A percentile compares a stretch with the other conserved stretches of the same genome.
phyloP scores from a whole-genome alignment of 2,113 vertebrate genomes.

The Hyperoodon ampullatus region DNA sequence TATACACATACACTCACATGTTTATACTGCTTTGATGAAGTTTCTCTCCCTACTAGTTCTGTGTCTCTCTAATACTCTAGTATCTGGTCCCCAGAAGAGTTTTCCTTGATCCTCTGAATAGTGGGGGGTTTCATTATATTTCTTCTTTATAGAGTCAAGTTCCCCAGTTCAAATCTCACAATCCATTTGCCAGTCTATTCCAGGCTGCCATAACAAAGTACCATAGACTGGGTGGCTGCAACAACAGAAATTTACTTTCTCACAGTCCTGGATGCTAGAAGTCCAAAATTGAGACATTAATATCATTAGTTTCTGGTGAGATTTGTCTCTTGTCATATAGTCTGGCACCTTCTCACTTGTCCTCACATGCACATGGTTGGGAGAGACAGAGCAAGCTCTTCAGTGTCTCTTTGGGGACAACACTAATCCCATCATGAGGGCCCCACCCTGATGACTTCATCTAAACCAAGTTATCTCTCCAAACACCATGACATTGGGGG shows the following conservation, averaged over 20 bases:
- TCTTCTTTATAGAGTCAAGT: neutral
- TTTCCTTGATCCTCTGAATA: neutral
- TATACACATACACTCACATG: too few species aligned
- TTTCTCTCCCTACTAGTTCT: neutral
- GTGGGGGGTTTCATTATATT: neutral
- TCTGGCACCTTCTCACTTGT: neutral
- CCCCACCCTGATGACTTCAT: neutral
- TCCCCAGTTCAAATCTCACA: neutral
- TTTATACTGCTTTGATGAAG: neutral
- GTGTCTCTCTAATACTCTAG: neutral
- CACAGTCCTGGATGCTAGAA: neutral
- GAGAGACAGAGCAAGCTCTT: neutral
- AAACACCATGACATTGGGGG: fast-evolving
- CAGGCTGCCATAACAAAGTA: neutral
- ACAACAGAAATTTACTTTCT: neutral
- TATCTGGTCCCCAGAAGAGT: neutral
- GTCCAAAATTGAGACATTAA: neutral
- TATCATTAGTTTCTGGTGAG: neutral
- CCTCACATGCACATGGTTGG: neutral
- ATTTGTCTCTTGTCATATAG: neutral
- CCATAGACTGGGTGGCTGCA: neutral
- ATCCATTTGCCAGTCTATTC: neutral
- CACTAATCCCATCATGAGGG: neutral
- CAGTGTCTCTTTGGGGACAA: neutral
- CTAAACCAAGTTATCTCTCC: neutral